Conservation (phyloP, 1,140 invertebrate species). For the Caenorhabditis inopinata region DNA sequence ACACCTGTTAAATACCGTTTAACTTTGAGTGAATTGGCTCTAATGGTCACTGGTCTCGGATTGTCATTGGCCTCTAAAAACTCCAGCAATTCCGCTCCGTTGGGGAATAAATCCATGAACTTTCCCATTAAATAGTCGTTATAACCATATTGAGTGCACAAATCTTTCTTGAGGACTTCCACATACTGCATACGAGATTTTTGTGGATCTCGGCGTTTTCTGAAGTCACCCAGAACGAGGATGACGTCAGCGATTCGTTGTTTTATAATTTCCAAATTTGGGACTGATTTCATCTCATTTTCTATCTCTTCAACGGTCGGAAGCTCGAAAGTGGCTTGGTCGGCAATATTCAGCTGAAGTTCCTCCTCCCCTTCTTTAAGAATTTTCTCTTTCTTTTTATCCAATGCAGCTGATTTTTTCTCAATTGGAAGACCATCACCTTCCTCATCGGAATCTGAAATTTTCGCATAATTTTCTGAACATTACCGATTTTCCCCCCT, state of each 20-base stretch:
- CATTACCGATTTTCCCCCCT: not conserved
- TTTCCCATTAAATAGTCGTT: constrained; percentile 93
- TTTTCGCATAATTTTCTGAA: not conserved
- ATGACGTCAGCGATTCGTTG: constrained; percentile 74
- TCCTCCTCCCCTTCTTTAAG: constrained; percentile 75
- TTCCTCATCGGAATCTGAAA: constrained; percentile 18
- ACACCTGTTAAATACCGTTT: too few species aligned
- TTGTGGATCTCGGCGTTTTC: constrained; percentile 75
- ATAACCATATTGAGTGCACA: constrained; percentile 91
- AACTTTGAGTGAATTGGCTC: constrained; percentile 93
- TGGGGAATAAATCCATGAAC: constrained; percentile 87
- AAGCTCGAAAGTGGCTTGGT: constrained; percentile 66
- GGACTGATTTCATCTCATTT: constrained; percentile 72
- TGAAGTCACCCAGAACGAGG: constrained; percentile 83
- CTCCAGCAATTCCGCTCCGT: constrained; percentile 74
- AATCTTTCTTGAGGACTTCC: constrained; percentile 72
- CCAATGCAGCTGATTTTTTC: constrained; percentile 79
- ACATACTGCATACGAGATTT: constrained; percentile 79
- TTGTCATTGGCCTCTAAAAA: constrained; percentile 96
- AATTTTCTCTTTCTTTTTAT: constrained; percentile 75
- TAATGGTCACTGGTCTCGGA: constrained; percentile 87
- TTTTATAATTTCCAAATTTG: constrained; percentile 72
- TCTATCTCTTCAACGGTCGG: constrained; percentile 52
- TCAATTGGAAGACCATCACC: constrained; percentile 78
- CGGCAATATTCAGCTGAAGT: constrained; percentile 68